These are phyloP conservation scores for Ginglymostoma cirratum DNA, from an alignment of 2,113 vertebrate genomes.

Conservation along the genomic window DNA sequence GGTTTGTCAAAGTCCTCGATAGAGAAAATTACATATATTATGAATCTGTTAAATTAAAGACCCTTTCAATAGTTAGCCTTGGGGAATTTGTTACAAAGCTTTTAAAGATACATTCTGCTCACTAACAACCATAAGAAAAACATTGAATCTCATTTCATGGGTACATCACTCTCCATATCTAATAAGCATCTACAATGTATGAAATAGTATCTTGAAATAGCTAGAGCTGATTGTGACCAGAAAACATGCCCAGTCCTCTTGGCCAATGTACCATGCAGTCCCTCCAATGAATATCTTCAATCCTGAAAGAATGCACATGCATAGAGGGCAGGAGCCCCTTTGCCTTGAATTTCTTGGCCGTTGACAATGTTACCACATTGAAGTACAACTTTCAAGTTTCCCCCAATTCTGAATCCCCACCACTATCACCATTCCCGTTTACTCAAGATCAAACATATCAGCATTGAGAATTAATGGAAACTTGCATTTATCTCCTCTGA, in stretches of 20 bases:
- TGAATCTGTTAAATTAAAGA: conserved; percentile 24
- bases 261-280: background rate
- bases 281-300: conserved; percentile 1
- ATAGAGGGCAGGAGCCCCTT: background rate
- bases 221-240: background rate
- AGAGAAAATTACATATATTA: conserved; percentile 35
- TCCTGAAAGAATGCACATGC: background rate
- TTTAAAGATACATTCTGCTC: conserved; percentile 6
- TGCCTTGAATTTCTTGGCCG: background rate
- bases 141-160: background rate
- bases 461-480: background rate
- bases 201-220: conserved; percentile 5
- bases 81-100: conserved; percentile 17
- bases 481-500: background rate
- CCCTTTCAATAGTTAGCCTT: background rate
- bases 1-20: conserved; percentile 32
- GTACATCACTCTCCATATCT: background rate
- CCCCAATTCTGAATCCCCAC: background rate
- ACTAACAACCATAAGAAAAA: background rate
- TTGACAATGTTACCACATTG: no score
- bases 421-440: no score
- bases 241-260: background rate
- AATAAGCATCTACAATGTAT: background rate
- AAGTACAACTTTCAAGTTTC: background rate
- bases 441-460: background rate